Evolutionary conservation across 2,888 invertebrate species (phyloP), one percentile per base, ranked within the genome.

Genomic region (Metalampra italica): DNA sequence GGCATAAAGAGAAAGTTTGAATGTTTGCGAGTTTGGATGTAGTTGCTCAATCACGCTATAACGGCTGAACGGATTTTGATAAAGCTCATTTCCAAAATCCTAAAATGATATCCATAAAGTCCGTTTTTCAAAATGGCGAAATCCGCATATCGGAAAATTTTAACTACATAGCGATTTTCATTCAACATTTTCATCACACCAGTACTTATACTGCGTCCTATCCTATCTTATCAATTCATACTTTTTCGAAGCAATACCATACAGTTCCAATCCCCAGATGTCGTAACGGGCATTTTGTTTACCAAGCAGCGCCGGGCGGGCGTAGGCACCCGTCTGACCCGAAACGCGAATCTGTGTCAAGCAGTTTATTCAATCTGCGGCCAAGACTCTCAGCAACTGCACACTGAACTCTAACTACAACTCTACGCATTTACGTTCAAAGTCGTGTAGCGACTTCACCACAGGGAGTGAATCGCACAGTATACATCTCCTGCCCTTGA

Each of bases 341-440:
- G 82, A 87, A 87, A 83, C 78, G 75, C 71, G 85, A 87, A 89
- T 86, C 84, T 89, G 85, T 89, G 89, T 89, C 89, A 89, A 89
- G 89, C 82, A 82, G 89, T 89, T 89, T 89, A 89, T 89, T 89
- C 87, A 89, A 89, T 89, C 86, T 87, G 81, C 70, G 68, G 72
- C 69, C 69, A 76, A 78, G 78, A 77, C 71, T 70, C 73, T 71
- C 68, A 66, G 58, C 53, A 54, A 47, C 50, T 53, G 45, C 75
- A 68, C 52, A 61, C 70, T 54, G 79, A 73, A 76, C 55, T 68
- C 64, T 56, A 55, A 57, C 65, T 58, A 14, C 78, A 74, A 65
- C 29, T n/a, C 36, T 45, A 37, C 49, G 43, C 11, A 9, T 46
- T 68, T 83, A 60, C 71, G 81, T 67, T 51, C 60, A 66, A 52